These are phyloP conservation scores for Caloenas nicobarica DNA, from an alignment of 2,113 vertebrate genomes.

Conservation along the genomic window DNA sequence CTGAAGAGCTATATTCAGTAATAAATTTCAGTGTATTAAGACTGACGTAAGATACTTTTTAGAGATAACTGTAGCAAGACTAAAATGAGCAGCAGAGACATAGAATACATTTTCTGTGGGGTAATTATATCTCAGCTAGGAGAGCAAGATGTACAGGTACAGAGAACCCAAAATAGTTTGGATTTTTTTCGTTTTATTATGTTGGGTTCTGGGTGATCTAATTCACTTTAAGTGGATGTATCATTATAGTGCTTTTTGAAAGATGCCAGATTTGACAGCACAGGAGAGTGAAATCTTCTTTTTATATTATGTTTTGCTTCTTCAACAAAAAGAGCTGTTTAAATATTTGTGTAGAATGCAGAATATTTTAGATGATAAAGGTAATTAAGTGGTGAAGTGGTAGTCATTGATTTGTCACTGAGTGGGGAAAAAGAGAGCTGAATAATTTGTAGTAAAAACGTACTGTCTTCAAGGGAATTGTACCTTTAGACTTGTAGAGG, in stretches of 20 bases:
- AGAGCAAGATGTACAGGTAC: conserved; percentile 21
- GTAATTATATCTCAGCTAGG: conserved; percentile 30
- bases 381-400: conserved; percentile 62
- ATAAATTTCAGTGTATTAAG: conserved; percentile 23
- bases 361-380: conserved; percentile 61
- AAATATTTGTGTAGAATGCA: conserved; percentile 67
- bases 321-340: conserved; percentile 56
- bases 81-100: conserved; percentile 14
- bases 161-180: conserved; percentile 44
- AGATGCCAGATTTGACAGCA: conserved; percentile 56
- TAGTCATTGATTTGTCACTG: conserved; percentile 64
- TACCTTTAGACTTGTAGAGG: neutral
- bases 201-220: conserved; percentile 47
- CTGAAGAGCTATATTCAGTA: neutral
- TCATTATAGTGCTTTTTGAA: conserved; percentile 44
- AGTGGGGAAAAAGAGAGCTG: conserved; percentile 27
- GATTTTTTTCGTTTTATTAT: conserved; percentile 12
- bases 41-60: conserved; percentile 20
- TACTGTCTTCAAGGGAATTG: conserved; percentile 1
- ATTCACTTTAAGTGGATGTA: conserved; percentile 54
- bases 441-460: conserved; percentile 62
- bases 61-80: neutral
- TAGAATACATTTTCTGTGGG: neutral
- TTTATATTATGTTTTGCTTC: conserved; percentile 61
- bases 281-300: conserved; percentile 37